Conservation (phyloP, 2,113 vertebrate species). For the Hippocampus abdominalis region DNA sequence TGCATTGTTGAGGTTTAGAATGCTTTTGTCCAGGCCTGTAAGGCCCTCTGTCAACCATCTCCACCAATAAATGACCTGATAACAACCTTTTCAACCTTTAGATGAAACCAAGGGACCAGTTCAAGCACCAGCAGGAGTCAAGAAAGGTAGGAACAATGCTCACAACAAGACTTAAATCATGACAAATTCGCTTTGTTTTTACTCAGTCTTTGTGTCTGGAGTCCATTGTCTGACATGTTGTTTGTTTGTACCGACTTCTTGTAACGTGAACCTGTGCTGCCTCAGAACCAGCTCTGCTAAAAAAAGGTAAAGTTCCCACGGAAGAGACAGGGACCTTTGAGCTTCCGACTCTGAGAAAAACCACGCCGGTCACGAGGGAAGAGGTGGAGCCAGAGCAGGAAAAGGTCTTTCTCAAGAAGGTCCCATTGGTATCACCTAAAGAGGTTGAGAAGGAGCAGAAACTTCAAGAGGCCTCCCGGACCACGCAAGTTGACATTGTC, state of each 20-base stretch:
- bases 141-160: slow-evolving; percentile 72
- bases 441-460: slow-evolving; percentile 54
- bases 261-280: slow-evolving; percentile 71
- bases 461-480: slow-evolving; percentile 50
- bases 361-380: slow-evolving; percentile 56
- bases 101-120: slow-evolving; percentile 78
- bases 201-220: background rate
- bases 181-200: background rate
- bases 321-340: slow-evolving; percentile 72
- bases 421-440: slow-evolving; percentile 59
- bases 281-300: slow-evolving; percentile 64
- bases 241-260: slow-evolving; percentile 4
- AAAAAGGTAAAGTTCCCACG: slow-evolving; percentile 69
- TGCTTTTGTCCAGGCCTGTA: background rate
- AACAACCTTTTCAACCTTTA: slow-evolving; percentile 53
- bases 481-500: slow-evolving; percentile 38
- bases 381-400: slow-evolving; percentile 62
- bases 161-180: background rate
- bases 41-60: background rate
- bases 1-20: background rate
- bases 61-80: background rate
- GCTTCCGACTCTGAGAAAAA: slow-evolving; percentile 71
- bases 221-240: background rate
- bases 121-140: slow-evolving; percentile 81
- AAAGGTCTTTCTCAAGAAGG: slow-evolving; percentile 67